Percentiles rank a stretch among this genome's conserved stretches.
These are phyloP conservation scores for Morpho helenor DNA, from an alignment of 2,888 invertebrate species.

Conservation along the genomic window DNA sequence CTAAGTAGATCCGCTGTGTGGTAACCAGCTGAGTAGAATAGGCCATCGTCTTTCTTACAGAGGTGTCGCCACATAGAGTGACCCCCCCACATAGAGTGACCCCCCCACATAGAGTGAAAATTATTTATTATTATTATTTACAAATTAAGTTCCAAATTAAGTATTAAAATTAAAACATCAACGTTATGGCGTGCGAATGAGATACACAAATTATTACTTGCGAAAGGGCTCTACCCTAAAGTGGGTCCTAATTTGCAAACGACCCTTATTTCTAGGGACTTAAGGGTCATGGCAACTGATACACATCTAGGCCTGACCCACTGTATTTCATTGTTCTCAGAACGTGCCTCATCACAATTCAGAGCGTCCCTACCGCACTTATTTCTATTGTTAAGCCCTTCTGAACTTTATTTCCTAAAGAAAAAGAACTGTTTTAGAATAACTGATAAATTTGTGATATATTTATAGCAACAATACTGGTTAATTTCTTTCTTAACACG, in stretches of 20 bases:
- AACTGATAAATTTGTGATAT: background rate
- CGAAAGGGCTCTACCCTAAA: constrained; percentile 21
- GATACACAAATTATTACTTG: constrained; percentile 24
- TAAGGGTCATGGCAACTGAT: constrained; percentile 14
- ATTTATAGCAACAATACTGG: constrained; percentile 20
- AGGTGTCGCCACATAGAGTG: too few species aligned
- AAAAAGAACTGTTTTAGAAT: constrained; percentile 2
- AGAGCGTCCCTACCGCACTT: constrained; percentile 17
- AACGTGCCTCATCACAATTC: constrained; percentile 20
- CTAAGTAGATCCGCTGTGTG: too few species aligned
- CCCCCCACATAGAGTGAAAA: too few species aligned
- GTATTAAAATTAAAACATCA: constrained; percentile 20
- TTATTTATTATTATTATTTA: too few species aligned
- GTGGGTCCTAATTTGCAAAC: constrained; percentile 3
- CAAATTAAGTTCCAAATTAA: background rate
- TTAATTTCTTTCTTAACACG: constrained; percentile 17
- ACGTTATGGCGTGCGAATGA: constrained; percentile 18
- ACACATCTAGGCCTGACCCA: constrained; percentile 13
- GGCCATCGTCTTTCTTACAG: too few species aligned
- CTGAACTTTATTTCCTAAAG: background rate
- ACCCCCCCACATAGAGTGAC: too few species aligned
- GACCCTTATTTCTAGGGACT: constrained; percentile 2
- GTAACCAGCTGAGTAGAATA: too few species aligned
- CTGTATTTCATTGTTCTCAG: constrained; percentile 18
- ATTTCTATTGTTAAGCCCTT: background rate